Conservation (phyloP, 2,888 invertebrate genomes). For the Chironomus tentans region DNA sequence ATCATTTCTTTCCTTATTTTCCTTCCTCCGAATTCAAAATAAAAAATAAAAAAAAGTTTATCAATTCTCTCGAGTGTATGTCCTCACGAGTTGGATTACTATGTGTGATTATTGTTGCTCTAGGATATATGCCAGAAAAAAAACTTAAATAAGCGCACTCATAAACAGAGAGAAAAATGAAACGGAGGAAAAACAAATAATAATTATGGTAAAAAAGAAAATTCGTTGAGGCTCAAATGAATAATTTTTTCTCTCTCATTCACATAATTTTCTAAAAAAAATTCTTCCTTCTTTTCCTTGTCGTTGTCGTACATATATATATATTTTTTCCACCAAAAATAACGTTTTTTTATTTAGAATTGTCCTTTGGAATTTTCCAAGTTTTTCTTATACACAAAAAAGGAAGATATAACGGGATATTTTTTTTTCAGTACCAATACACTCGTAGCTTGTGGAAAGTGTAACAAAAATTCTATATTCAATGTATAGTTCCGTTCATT, state of each 20-base stretch:
- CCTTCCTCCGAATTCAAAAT: not conserved
- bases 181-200: constrained; percentile 15
- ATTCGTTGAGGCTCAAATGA: too few species aligned
- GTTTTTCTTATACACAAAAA: not conserved
- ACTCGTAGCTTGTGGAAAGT: not conserved
- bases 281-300: not conserved
- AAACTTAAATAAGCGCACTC: constrained; percentile 4
- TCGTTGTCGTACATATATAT: not conserved
- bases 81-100: not conserved
- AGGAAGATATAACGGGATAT: too few species aligned
- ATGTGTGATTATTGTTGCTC: not conserved
- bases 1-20: too few species aligned
- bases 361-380: constrained; percentile 10
- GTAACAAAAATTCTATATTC: not conserved
- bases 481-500: not conserved
- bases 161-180: not conserved
- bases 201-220: not conserved
- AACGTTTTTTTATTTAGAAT: too few species aligned
- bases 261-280: not conserved
- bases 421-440: not conserved
- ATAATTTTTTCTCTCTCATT: not conserved
- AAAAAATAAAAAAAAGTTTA: too few species aligned
- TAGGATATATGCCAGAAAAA: not conserved
- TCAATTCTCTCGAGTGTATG: too few species aligned
- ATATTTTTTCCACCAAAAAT: not conserved